Evolutionary conservation across 2,888 invertebrate genomes (phyloP), one percentile per base, ranked within the genome.

Genomic region (Schizotus pectinicornis): DNA sequence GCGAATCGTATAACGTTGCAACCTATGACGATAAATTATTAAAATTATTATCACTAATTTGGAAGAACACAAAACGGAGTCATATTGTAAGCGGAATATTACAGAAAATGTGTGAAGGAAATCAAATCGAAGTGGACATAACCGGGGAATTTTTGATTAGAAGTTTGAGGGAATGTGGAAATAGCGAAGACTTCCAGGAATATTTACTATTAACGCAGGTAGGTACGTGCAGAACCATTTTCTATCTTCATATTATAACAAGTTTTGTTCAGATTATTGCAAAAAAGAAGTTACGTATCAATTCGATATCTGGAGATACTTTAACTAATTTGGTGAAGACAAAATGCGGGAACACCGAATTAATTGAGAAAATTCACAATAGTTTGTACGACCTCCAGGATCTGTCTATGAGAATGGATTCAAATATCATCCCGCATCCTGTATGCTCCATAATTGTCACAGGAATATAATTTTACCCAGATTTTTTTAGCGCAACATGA

Each of bases 401-500:
- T 65, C 63, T 69, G 51, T 59, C 46, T 11, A 53, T 59, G 41
- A 63, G 62, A 39, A 35, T 56, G 34, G 57, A 64, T n/a, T 43
- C 41, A 6, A 56, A 72, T 0, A 79, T 81, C 46, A 81, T 85
- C 42, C 78, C 79, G 13, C 85, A 85, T 73, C 85, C 85, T 2
- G 81, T 81, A 66, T 77, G 71, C n/a, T 30, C 30, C 8, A 30
- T 41, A 7, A 41, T 30, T 30, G 31, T 22, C 2, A 35, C 6
- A 35, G 11, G n/a, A 31, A 39, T 5, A 22, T 2, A 22, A 22
- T 22, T 22, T 22, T 22, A 22, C 5, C 5, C 5, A 22, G 22
- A 35, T 56, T 59, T 34, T 62, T 73, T 43, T 68, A 86, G 83
- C 82, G 83, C 68, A 80, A 86, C 52, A 90, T 90, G 90, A 82